Evolutionary conservation across 2,888 invertebrate genomes (phyloP), one percentile per base, ranked within the genome.

Genomic region (Caradrina kadenii): DNA sequence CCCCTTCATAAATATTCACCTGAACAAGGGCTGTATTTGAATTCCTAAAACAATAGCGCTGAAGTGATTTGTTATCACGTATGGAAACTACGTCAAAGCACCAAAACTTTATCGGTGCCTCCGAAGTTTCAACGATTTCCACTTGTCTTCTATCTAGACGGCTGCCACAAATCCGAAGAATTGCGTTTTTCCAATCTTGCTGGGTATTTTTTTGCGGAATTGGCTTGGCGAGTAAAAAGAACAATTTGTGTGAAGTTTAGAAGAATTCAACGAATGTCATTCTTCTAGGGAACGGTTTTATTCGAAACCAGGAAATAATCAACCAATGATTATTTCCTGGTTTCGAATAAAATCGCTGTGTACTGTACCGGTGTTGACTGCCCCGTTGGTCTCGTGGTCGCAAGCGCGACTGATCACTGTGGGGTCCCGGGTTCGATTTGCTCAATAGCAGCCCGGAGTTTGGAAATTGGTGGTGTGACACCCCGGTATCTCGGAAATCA

Each of bases 1-100:
- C 13, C 69, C 7, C 2, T 8, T 15, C 42, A 58, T 63, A 73
- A 64, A 78, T 72, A 74, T 78, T 50, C 60, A 42, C 13, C n/a
- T 15, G 52, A 78, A 75, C 65, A 78, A 75, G 60, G 42, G 48
- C 55, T 48, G 8, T 52, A 78, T 53, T 76, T 54, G 58, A 69
- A 59, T 63, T 70, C 54, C 62, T 35, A 76, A 73, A 74, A 74
- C 76, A 63, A 76, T 62, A 49, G 66, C 49, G 17, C 39, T 59
- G 26, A 79, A 61, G 63, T 68, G 52, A 79, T 61, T 76, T 79
- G 68, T 79, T 76, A 74, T 59, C 73, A 52, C 53, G 61, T 55
- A 53, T 55, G 56, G 22, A 59, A 63, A 63, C 63, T 69, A 80
- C 45, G 56, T 62, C 50, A 75, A 22, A 45, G 49, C 19, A 49